These are phyloP conservation scores for Leptothorax acervorum DNA, from an alignment of 2,888 invertebrate genomes.

Conservation along the genomic window DNA sequence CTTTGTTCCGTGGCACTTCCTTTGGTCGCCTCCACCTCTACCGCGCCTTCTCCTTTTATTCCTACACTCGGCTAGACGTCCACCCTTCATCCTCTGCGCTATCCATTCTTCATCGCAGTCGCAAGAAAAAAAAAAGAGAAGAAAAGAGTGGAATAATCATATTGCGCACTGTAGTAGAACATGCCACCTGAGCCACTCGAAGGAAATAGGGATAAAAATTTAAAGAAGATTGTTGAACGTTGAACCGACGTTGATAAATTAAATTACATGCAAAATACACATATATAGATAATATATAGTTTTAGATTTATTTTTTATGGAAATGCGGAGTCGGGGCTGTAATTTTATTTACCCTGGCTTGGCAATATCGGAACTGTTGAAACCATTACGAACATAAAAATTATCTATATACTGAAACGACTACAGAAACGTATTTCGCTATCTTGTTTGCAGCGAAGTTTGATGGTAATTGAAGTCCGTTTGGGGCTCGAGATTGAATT, in stretches of 20 bases:
- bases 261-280: background rate
- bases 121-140: constrained; percentile 49
- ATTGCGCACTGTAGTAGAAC: constrained; percentile 51
- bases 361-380: background rate
- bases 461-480: constrained; percentile 28
- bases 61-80: constrained; percentile 67
- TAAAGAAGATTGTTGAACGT: background rate
- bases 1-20: constrained; percentile 75
- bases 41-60: constrained; percentile 72
- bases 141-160: constrained; percentile 56
- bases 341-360: background rate
- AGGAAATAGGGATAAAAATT: background rate
- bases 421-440: constrained; percentile 2
- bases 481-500: constrained; percentile 40
- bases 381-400: background rate
- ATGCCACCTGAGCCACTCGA: constrained; percentile 28
- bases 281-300: background rate
- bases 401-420: background rate
- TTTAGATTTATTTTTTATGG: background rate
- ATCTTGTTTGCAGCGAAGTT: constrained; percentile 33
- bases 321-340: background rate
- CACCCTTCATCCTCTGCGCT: constrained; percentile 70
- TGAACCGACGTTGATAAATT: background rate
- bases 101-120: constrained; percentile 71
- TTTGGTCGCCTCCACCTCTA: constrained; percentile 70